These are phyloP conservation scores for Halcyon chelicuti DNA, from an alignment of 2,797 vertebrate species.

Conservation along the genomic window DNA sequence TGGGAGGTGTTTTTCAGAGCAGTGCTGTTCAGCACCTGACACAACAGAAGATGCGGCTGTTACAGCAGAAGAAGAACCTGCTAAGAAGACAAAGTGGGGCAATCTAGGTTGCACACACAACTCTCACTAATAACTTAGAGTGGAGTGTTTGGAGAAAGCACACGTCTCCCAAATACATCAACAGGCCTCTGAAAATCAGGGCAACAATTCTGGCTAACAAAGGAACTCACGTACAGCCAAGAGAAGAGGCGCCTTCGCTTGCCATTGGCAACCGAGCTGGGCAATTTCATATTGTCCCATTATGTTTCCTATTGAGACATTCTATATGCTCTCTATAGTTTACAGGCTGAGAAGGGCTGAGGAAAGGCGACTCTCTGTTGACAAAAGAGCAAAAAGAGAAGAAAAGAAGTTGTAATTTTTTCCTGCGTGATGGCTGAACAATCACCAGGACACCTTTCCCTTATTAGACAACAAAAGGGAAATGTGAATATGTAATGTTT, in stretches of 20 bases:
- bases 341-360: not conserved
- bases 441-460: constrained; percentile 61
- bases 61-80: not conserved
- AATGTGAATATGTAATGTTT: constrained; percentile 74
- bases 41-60: not conserved
- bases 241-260: not conserved
- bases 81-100: not conserved
- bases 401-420: constrained; percentile 63
- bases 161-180: not conserved
- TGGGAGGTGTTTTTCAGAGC: constrained; percentile 1
- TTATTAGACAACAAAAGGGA: constrained; percentile 72
- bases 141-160: not conserved
- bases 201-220: not conserved
- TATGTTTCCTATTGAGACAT: not conserved
- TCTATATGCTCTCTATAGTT: not conserved
- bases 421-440: constrained; percentile 60
- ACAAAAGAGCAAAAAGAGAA: constrained; percentile 51
- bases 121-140: not conserved
- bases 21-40: not conserved
- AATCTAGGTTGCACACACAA: not conserved
- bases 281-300: constrained; percentile 30
- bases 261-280: not conserved
- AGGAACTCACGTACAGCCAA: not conserved
- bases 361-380: constrained; percentile 21
- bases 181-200: not conserved